Conservation (phyloP, 2,888 invertebrate species). For the Eupithecia abbreviata region DNA sequence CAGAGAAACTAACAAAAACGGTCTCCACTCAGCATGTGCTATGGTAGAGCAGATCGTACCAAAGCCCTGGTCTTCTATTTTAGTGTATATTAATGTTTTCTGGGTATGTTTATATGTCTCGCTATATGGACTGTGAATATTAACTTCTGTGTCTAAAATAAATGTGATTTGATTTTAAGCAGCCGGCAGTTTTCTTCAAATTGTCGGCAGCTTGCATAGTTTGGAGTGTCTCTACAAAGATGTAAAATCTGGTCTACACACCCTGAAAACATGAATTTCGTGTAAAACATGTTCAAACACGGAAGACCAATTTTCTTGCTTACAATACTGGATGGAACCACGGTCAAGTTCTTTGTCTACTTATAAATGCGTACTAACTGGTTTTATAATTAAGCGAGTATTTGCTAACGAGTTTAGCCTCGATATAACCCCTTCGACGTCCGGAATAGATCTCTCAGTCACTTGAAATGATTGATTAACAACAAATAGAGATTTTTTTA, state of each 20-base stretch:
- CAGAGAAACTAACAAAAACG: too few species aligned
- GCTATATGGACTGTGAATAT: too few species aligned
- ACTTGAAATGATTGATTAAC: slow-evolving; percentile 6
- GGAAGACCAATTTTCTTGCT: slow-evolving; percentile 2
- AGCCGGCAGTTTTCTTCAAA: too few species aligned
- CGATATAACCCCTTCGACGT: background rate
- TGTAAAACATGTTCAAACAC: slow-evolving; percentile 5
- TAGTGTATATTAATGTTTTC: too few species aligned
- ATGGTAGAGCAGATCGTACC: too few species aligned
- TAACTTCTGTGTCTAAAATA: too few species aligned
- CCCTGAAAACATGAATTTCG: background rate
- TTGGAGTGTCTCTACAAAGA: background rate
- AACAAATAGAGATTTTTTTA: background rate
- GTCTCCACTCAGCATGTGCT: too few species aligned
- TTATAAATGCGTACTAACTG: slow-evolving; percentile 38
- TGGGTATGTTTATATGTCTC: too few species aligned
- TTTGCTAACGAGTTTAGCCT: slow-evolving; percentile 18
- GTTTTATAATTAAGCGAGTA: slow-evolving; percentile 23
- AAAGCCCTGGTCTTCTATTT: too few species aligned
- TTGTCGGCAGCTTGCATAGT: background rate
- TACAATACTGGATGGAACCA: background rate
- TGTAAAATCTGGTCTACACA: background rate
- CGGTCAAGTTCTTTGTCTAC: slow-evolving; percentile 13
- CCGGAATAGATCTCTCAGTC: slow-evolving; percentile 1
- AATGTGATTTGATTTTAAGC: too few species aligned